Evolutionary conservation across 1,140 invertebrate genomes (phyloP), one percentile per base, ranked within the genome.

Genomic region (Neodiprion virginianus): DNA sequence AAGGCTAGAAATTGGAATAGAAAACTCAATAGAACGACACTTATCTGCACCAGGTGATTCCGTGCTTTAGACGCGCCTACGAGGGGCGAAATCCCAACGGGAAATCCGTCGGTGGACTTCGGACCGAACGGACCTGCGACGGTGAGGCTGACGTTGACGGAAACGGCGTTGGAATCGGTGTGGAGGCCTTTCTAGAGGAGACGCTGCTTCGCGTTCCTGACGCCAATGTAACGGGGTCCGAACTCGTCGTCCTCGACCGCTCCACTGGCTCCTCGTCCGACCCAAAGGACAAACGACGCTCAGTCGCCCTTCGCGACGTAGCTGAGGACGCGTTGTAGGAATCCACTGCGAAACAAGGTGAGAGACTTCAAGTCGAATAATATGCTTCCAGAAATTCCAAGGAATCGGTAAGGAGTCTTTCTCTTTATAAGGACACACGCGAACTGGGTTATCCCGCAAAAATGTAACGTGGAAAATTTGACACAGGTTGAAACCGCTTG

Each of bases 61-160:
- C 53, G 53, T 61, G 53, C 53, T 61, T 61, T 8, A 61, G 8
- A 61, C 53, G 53, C 53, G 11, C 53, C 11, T 14, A 12, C 53
- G 53, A 61, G 8, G 53, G 53, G n/a, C 11, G n/a, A 12, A 17
- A 17, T 12, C 11, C 53, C n/a, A 40, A 40, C 28, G 28, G 28
- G 28, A 12, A 61, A 61, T 61, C 53, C 11, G 53, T 61, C 53
- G 53, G 53, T 17, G 53, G 53, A 61, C n/a, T 61, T 61, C 53
- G 53, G 53, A 61, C 53, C 53, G 53, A 61, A 61, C 53, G 53
- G 5, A 61, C 53, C n/a, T 61, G 53, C 53, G 53, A 61, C 53
- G 28, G 28, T 40, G 53, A 14, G 11, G 11, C 11, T 17, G 53
- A 61, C 11, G 53, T 17, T 61, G 53, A 61, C 53, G 53, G 53